phyloP scores from a whole-genome alignment of 2,888 invertebrate genomes.

The Mythimna loreyi region DNA sequence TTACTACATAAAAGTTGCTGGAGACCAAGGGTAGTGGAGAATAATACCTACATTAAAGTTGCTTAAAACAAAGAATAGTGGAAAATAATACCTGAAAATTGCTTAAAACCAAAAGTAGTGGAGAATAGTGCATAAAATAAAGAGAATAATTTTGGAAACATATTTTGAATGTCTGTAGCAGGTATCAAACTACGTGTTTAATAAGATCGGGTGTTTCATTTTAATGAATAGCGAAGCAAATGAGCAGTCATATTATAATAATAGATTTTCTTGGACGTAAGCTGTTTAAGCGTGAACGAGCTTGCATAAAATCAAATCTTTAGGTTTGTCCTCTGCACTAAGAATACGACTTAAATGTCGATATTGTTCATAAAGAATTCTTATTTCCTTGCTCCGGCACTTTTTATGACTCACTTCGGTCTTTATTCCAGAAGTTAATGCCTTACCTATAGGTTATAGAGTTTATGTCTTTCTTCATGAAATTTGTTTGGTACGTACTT shows the following conservation, averaged over 20 bases:
- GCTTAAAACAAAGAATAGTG: too few relatives aligned
- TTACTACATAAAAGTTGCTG: too few relatives aligned
- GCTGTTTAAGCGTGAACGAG: conserved; percentile 10
- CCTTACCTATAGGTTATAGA: conserved; percentile 19
- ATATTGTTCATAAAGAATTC: conserved; percentile 29
- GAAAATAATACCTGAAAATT: too few relatives aligned
- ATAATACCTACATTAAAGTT: too few relatives aligned
- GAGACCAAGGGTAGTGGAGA: too few relatives aligned
- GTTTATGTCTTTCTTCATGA: conserved; percentile 27
- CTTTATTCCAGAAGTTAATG: conserved; percentile 8
- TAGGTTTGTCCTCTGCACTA: conserved; percentile 14
- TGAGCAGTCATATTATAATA: conserved; percentile 10
- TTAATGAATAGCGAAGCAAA: conserved; percentile 17
- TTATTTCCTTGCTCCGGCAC: conserved; percentile 39
- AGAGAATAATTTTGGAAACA: neutral
- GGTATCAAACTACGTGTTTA: neutral
- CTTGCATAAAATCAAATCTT: conserved; percentile 32
- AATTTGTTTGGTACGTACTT: conserved; percentile 2
- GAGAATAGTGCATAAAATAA: too few relatives aligned
- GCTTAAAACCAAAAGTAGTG: too few relatives aligned
- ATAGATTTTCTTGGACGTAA: conserved; percentile 33
- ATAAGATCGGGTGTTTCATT: conserved; percentile 25
- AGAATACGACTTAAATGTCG: conserved; percentile 27
- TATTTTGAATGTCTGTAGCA: conserved; percentile 9
- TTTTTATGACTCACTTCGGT: conserved; percentile 42